phyloP scores from a whole-genome alignment of 2,113 vertebrate genomes.

The Petaurus breviceps region DNA sequence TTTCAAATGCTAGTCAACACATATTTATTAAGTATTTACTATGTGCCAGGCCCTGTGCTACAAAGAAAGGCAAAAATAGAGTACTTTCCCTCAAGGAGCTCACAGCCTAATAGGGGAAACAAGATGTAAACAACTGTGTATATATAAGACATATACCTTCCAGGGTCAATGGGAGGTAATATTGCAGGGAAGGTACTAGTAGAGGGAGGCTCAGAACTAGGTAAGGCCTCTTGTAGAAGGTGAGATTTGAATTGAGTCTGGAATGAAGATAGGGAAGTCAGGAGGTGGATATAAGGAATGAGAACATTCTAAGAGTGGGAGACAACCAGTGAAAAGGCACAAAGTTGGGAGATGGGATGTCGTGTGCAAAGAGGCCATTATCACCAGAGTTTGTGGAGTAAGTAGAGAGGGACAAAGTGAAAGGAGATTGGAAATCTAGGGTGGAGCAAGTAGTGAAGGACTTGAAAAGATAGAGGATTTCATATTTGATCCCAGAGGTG shows the following conservation, averaged over 20 bases:
- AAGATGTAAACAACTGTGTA: not conserved
- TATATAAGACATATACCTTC: not conserved
- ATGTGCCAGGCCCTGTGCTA: not conserved
- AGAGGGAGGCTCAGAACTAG: not conserved
- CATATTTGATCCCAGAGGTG: not conserved
- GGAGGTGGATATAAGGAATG: not conserved
- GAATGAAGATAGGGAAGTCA: not conserved
- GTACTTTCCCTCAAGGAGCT: not conserved
- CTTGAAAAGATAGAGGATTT: not conserved
- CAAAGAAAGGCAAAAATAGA: not conserved
- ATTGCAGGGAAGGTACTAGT: not conserved
- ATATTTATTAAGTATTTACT: not conserved
- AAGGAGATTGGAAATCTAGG: not conserved
- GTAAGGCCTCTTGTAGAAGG: not conserved
- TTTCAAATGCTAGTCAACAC: not conserved
- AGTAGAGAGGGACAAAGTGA: not conserved
- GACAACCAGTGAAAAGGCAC: not conserved
- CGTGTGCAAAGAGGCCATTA: not conserved
- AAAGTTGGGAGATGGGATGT: not conserved
- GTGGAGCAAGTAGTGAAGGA: not conserved
- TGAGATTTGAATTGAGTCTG: not conserved
- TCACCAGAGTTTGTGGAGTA: not conserved
- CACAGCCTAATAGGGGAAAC: not conserved
- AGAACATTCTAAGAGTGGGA: not conserved
- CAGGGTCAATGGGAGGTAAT: not conserved